Percentiles rank a stretch among this genome's conserved stretches.
These are phyloP conservation scores for Anaspis maculata DNA, from an alignment of 2,888 invertebrate species.

Conservation along the genomic window DNA sequence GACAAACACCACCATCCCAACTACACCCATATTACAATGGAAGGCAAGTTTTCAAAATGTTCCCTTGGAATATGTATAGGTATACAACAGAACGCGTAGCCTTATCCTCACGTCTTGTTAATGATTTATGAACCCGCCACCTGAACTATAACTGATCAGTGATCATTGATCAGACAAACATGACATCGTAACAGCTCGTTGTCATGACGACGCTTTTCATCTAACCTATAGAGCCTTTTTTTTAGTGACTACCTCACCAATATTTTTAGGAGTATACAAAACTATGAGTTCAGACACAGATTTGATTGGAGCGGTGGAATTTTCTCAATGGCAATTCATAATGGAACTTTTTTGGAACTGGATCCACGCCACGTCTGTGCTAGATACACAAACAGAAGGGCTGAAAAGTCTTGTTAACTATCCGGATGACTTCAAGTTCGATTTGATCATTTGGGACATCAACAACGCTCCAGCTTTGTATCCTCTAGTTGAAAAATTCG, in stretches of 20 bases:
- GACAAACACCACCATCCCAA: slow-evolving; percentile 10
- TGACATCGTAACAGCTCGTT: too few species aligned
- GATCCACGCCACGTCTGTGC: too few species aligned
- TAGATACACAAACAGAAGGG: slow-evolving; percentile 3
- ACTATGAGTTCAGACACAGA: background rate
- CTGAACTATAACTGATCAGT: too few species aligned
- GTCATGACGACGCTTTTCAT: too few species aligned
- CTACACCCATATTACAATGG: slow-evolving; percentile 9
- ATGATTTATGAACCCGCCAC: too few species aligned
- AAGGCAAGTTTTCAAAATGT: slow-evolving; percentile 13
- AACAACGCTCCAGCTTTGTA: slow-evolving; percentile 2
- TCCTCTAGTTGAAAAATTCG: slow-evolving; percentile 8
- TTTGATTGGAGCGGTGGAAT: background rate
- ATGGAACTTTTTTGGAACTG: background rate
- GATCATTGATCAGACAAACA: too few species aligned
- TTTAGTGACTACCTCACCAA: background rate
- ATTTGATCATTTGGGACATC: background rate
- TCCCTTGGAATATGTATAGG: background rate
- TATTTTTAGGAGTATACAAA: slow-evolving; percentile 4
- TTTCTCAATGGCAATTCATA: background rate
- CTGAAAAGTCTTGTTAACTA: slow-evolving; percentile 3
- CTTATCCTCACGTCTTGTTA: background rate
- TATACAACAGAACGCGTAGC: background rate
- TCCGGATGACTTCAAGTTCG: slow-evolving; percentile 9
- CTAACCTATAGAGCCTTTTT: too few species aligned